Evolutionary conservation across 92 coral and sea anemone genomes (phyloP).

Genomic region (Phenganax subtilis): DNA sequence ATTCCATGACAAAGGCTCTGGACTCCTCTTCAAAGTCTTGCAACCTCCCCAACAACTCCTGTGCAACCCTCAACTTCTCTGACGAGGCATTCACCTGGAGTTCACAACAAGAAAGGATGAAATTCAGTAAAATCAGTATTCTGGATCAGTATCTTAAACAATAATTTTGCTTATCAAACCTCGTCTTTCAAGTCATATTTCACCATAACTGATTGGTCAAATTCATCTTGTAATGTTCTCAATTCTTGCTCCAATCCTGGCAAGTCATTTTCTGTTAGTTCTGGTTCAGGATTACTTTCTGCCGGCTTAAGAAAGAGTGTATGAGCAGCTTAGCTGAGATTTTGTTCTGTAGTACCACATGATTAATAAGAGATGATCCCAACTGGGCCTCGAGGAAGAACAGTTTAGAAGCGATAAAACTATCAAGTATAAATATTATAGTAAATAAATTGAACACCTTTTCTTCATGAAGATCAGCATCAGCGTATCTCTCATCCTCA

Average conservation of each 20-base stretch:
- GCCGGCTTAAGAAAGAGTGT: slow-evolving; percentile 19
- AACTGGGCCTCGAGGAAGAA: not conserved
- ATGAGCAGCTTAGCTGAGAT: not conserved
- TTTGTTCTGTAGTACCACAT: not conserved
- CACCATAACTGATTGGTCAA: slow-evolving; percentile 82
- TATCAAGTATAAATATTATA: not conserved
- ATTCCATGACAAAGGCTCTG: slow-evolving; percentile 78
- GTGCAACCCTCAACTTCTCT: slow-evolving; percentile 89
- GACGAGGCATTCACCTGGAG: slow-evolving; percentile 66
- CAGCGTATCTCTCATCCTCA: slow-evolving; percentile 47
- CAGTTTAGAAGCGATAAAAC: not conserved
- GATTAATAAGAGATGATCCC: not conserved
- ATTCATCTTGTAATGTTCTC: slow-evolving; percentile 65
- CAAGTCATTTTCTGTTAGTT: slow-evolving; percentile 77
- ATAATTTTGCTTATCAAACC: too few relatives aligned
- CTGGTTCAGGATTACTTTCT: slow-evolving; percentile 67
- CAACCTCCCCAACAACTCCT: slow-evolving; percentile 72
- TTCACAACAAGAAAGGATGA: too few relatives aligned
- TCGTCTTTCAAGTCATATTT: slow-evolving; percentile 84
- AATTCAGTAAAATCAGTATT: too few relatives aligned
- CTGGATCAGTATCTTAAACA: too few relatives aligned
- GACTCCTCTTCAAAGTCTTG: slow-evolving; percentile 70
- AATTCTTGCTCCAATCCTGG: slow-evolving; percentile 81
- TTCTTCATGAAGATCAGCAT: slow-evolving; percentile 40
- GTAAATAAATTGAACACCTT: slow-evolving; percentile 38